phyloP scores from a whole-genome alignment of 2,797 vertebrate species.

The Pipistrellus pygmaeus region DNA sequence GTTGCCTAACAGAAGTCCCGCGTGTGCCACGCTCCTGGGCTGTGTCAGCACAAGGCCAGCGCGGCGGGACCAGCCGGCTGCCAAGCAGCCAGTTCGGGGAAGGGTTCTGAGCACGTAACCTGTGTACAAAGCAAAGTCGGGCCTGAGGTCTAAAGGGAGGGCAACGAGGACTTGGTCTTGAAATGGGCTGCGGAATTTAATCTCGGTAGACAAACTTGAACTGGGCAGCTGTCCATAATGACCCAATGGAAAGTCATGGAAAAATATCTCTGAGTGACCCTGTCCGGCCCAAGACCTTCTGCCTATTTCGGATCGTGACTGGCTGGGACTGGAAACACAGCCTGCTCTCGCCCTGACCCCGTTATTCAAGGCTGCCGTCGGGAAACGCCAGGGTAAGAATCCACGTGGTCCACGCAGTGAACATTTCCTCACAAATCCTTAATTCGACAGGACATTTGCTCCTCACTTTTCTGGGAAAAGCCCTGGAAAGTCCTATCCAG shows the following conservation, averaged over 20 bases:
- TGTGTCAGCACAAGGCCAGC: conserved; percentile 49
- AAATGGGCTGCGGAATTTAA: conserved; percentile 69
- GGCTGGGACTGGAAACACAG: neutral
- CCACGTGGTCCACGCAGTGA: neutral
- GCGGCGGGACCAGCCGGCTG: conserved; percentile 37
- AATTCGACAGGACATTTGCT: neutral
- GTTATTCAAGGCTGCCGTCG: neutral
- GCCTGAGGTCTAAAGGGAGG: conserved; percentile 51
- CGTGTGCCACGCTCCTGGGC: neutral
- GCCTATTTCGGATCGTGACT: neutral
- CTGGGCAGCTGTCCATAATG: conserved; percentile 73
- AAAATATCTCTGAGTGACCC: conserved; percentile 64
- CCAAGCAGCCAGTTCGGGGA: neutral
- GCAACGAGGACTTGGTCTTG: conserved; percentile 52
- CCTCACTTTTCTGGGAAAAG: conserved; percentile 5
- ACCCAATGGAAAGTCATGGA: conserved; percentile 71
- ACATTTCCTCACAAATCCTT: neutral
- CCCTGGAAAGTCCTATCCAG: neutral
- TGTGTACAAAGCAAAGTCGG: conserved; percentile 52
- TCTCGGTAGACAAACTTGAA: conserved; percentile 68
- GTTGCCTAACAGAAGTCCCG: conserved; percentile 48
- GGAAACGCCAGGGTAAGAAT: neutral
- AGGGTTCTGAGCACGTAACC: neutral
- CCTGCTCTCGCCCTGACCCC: neutral
- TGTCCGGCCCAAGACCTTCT: conserved; percentile 31